Evolutionary conservation across 2,113 vertebrate genomes (phyloP), one percentile per base, ranked within the genome.

Genomic region (Python bivittatus): DNA sequence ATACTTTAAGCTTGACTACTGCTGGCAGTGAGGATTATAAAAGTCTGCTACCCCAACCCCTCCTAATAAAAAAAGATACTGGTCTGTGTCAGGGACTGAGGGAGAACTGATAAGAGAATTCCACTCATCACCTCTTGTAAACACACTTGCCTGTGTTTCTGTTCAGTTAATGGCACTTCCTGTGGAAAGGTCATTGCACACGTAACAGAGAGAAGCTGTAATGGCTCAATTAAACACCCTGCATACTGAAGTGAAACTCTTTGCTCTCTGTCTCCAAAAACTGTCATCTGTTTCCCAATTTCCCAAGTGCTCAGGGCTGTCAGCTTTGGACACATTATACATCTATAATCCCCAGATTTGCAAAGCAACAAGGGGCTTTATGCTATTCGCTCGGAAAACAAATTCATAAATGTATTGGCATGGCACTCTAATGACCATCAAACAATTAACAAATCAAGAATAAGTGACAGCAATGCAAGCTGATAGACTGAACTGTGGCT

Each of bases 141-240:
- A 88, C 8, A 44, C 0, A 1, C 56, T 0, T 33, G 54, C 27
- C 91, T 88, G 33, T 60, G 48, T 54, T 58, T 89, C 91, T 79
- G 1, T 0, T 48, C 33, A 2, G 33, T 64, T 44, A 91, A 53
- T 0, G 3, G 90, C 93, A 56, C 68, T 90, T 56, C 93, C 90
- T 53, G 42, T 0, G 0, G 11, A 86, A 91, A 95, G 86, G 44
- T 86, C 89, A 92, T 0, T 8, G 88, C 44, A 58, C 88, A 27
- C 0, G 0, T n/a, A 58, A 88, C 3, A 23, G 12, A 90, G 86
- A 0, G 0, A 94, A 92, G 60, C 44, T 27, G 57, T 6, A 17
- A 33, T 42, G 83, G 88, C 44, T 92, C 87, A 72, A 86, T 93
- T 93, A 72, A 93, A 93, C 88, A 90, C 68, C 88, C 88, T 86